Base-by-base conservation (phyloP, 1,140 invertebrate genomes). In the Ruditapes philippinarum region DNA sequence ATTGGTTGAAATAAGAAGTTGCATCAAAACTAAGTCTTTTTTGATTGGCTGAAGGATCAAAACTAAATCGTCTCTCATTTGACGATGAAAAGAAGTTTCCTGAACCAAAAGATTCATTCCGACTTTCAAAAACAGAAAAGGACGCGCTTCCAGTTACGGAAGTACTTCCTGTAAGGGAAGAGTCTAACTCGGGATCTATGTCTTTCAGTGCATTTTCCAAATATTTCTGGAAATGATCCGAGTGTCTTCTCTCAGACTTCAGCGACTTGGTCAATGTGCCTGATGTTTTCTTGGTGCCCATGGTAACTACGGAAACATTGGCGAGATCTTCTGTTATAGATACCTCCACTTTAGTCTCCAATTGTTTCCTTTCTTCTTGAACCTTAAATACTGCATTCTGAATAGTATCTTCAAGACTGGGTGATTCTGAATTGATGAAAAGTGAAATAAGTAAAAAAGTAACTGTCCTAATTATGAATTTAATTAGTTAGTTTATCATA, bases 181-280 rank as follows among this genome's bases (percentile, higher is more conserved):
- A 3, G 7, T 62, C n/a, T 19, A 19, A 22, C 0, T 62, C n/a
- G 5, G 42, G n/a, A 25, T 76, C 87, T 14, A 45, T 25, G 22
- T 74, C 68, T 49, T 80, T 68, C 4, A 88, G 33, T 0, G 79
- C 87, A 49, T 51, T 60, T 73, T 82, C 68, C n/a, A 89, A 42
- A 60, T 82, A 89, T 57, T 89, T 89, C 45, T 73, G 65, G 28
- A 89, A 89, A 74, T 76, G 68, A 49, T 82, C 87, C 7, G 87
- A 89, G 4, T 83, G 38, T 28, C 87, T 49, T 17, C 87, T 73
- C 31, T 89, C 78, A 19, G 87, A 60, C 51, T 60, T 60, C 25
- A 82, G 45, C 42, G 87, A 73, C 31, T 45, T 22, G 17, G 62
- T 28, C 9, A 89, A 25, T 9, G 51, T 51, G 22, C 49, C n/a